Percentiles rank a stretch among this genome's conserved stretches.
phyloP scores from a whole-genome alignment of 2,797 vertebrate species.

The Pampus argenteus region DNA sequence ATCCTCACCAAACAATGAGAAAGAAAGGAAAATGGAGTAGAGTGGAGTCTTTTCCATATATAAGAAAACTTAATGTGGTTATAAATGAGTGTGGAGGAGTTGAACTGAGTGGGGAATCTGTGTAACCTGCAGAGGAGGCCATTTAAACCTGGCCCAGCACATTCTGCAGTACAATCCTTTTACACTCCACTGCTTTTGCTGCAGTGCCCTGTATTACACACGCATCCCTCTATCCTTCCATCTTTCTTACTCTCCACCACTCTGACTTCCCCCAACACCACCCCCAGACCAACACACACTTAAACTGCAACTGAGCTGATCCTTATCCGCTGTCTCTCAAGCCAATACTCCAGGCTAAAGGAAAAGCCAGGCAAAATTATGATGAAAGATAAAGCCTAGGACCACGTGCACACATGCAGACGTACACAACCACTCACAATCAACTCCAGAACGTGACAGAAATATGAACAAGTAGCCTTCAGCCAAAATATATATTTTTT shows the following conservation, averaged over 20 bases:
- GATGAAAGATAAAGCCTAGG: conserved; percentile 38
- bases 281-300: conserved; percentile 33
- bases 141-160: conserved; percentile 68
- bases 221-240: conserved; percentile 71
- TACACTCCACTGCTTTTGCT: conserved; percentile 77
- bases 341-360: conserved; percentile 49
- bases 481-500: conserved; percentile 10
- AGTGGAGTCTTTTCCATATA: background rate
- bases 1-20: conserved; percentile 12
- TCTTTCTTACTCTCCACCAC: conserved; percentile 57
- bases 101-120: conserved; percentile 48
- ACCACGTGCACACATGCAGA: conserved; percentile 16
- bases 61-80: conserved; percentile 29
- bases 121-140: conserved; percentile 65
- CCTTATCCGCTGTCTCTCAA: conserved; percentile 68
- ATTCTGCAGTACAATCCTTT: conserved; percentile 70
- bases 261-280: background rate
- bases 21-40: background rate
- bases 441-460: conserved; percentile 13
- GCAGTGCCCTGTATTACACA: conserved; percentile 76
- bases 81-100: conserved; percentile 41
- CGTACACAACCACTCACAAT: conserved; percentile 17
- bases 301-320: conserved; percentile 72
- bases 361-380: conserved; percentile 52
- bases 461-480: conserved; percentile 13